These are phyloP conservation scores for Chlamydotis undulata DNA, from an alignment of 2,113 vertebrate species.

Conservation along the genomic window DNA sequence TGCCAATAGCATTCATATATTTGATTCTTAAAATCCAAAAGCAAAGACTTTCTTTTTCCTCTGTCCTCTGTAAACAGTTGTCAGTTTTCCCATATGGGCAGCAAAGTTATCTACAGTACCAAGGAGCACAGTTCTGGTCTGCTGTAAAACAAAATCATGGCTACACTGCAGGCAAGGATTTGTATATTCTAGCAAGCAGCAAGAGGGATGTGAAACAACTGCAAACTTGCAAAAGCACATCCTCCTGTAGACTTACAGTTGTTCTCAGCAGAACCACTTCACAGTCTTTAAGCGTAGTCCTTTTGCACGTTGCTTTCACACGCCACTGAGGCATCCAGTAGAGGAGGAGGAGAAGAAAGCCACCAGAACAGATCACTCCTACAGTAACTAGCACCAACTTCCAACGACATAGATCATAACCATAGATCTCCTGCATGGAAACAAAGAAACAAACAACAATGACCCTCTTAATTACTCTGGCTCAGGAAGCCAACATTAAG, in stretches of 20 bases:
- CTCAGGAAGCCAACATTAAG: background rate
- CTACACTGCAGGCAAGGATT: background rate
- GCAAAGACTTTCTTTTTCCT: background rate
- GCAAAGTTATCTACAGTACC: background rate
- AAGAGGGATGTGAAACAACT: background rate
- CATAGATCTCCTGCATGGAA: constrained; percentile 85
- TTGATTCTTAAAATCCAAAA: background rate
- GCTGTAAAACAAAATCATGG: background rate
- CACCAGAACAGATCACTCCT: constrained; percentile 89
- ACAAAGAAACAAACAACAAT: background rate
- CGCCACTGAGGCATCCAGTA: constrained; percentile 99
- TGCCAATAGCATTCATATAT: background rate
- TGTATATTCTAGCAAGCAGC: background rate
- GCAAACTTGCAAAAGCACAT: background rate
- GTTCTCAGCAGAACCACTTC: constrained; percentile 92
- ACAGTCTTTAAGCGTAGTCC: constrained; percentile 83
- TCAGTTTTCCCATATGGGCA: background rate
- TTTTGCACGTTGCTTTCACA: constrained; percentile 89
- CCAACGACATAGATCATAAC: constrained; percentile 90
- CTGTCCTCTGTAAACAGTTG: background rate
- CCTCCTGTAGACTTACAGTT: constrained; percentile 76
- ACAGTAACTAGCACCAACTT: constrained; percentile 85
- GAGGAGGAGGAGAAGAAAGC: constrained; percentile 95
- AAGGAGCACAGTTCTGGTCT: background rate
- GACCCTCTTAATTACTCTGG: background rate